Percentiles rank a stretch among this genome's conserved stretches.
These are phyloP conservation scores for Halictus ligatus DNA, from an alignment of 2,888 invertebrate genomes.

Conservation along the genomic window DNA sequence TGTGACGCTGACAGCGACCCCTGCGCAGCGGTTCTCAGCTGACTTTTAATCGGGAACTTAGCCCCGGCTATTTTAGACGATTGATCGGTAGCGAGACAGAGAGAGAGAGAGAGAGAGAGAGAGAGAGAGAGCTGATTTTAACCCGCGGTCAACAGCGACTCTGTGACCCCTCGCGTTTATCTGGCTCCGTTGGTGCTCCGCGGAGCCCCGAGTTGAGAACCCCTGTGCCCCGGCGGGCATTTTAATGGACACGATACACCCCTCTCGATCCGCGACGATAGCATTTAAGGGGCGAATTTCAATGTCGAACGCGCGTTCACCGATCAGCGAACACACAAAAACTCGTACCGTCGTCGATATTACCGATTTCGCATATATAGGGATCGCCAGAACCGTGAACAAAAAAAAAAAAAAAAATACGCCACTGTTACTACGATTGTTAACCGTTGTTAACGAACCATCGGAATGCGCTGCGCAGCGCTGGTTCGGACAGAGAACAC, in stretches of 20 bases:
- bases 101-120: background rate
- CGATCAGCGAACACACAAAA: slow-evolving; percentile 7
- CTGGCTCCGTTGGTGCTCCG: background rate
- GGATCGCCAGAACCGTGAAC: background rate
- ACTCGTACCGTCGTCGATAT: slow-evolving; percentile 19
- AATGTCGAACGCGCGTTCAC: background rate
- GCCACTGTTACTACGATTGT: slow-evolving; percentile 32
- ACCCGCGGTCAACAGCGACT: background rate
- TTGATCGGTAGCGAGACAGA: background rate
- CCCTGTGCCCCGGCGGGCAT: background rate
- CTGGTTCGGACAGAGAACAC: slow-evolving; percentile 31
- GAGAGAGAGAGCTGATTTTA: background rate
- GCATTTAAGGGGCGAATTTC: slow-evolving; percentile 1
- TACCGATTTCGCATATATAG: background rate
- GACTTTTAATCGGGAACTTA: background rate
- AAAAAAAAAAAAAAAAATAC: slow-evolving; percentile 6
- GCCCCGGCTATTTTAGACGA: background rate
- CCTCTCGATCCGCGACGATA: background rate
- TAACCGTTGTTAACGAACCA: slow-evolving; percentile 35
- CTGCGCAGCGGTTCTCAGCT: slow-evolving; percentile 10
- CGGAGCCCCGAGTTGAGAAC: slow-evolving; percentile 1
- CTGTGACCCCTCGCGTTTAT: background rate
- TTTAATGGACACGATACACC: background rate
- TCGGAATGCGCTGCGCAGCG: slow-evolving; percentile 11
- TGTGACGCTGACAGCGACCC: background rate